These are phyloP conservation scores for Anadara kagoshimensis DNA, from an alignment of 1,140 invertebrate species.

Conservation along the genomic window DNA sequence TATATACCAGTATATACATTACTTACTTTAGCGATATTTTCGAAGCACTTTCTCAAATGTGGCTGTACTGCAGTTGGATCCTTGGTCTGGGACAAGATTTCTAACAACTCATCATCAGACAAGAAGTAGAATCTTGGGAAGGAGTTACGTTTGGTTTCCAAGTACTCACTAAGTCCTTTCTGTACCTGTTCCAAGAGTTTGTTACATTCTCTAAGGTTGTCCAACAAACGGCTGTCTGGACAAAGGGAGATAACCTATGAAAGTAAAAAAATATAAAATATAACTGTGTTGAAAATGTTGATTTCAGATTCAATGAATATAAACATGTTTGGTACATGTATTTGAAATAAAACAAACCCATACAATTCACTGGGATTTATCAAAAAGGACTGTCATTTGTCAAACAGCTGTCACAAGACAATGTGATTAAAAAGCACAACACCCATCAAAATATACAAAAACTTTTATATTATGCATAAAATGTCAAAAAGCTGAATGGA, in stretches of 20 bases:
- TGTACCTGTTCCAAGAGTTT: slow-evolving; percentile 82
- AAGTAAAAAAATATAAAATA: background rate
- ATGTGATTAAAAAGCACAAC: no score
- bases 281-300: background rate
- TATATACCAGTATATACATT: background rate
- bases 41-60: slow-evolving; percentile 87
- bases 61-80: slow-evolving; percentile 87
- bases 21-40: slow-evolving; percentile 82
- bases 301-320: background rate
- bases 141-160: slow-evolving; percentile 87
- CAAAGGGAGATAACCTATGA: slow-evolving; percentile 73
- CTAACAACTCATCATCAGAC: slow-evolving; percentile 90
- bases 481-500: no score
- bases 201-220: slow-evolving; percentile 81
- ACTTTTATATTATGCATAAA: no score
- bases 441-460: no score
- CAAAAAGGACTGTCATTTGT: no score
- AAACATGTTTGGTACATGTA: no score
- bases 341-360: no score
- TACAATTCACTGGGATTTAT: no score
- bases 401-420: no score
- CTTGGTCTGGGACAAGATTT: slow-evolving; percentile 88
- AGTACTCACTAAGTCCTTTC: slow-evolving; percentile 84
- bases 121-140: slow-evolving; percentile 91
- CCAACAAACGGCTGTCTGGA: slow-evolving; percentile 77